Conservation (phyloP, 1,140 invertebrate species). For the Teleogryllus occipitalis region DNA sequence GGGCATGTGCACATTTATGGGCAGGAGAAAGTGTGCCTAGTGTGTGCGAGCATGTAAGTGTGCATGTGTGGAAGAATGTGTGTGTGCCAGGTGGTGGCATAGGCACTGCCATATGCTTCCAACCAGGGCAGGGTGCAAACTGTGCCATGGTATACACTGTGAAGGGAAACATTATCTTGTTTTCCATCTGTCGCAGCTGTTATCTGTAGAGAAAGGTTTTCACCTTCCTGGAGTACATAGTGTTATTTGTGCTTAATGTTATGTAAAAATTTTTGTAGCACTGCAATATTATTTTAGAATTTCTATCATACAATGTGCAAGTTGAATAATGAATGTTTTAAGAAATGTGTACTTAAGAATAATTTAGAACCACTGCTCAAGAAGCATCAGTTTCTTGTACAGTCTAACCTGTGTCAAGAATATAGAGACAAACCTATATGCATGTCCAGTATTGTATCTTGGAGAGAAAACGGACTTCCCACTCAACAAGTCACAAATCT, state of each 20-base stretch:
- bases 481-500: not conserved
- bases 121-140: not conserved
- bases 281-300: not conserved
- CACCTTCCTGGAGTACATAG: too few species aligned
- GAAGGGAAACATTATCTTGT: not conserved
- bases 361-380: not conserved
- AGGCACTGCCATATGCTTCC: not conserved
- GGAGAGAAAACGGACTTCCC: not conserved
- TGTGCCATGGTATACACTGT: not conserved
- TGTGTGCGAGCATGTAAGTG: not conserved
- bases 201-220: not conserved
- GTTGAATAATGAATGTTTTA: not conserved
- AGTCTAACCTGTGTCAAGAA: not conserved
- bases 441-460: not conserved
- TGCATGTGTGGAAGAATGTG: not conserved
- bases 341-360: not conserved
- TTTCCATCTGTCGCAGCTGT: not conserved
- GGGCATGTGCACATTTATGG: not conserved
- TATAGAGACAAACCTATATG: too few species aligned
- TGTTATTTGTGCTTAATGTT: not conserved
- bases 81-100: not conserved
- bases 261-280: not conserved
- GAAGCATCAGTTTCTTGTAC: not conserved
- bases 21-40: not conserved
- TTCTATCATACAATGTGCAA: not conserved